A percentile compares a stretch with the other conserved stretches of the same genome.
Evolutionary conservation across 2,888 invertebrate species (phyloP).

Genomic region (Osmoderma eremita): DNA sequence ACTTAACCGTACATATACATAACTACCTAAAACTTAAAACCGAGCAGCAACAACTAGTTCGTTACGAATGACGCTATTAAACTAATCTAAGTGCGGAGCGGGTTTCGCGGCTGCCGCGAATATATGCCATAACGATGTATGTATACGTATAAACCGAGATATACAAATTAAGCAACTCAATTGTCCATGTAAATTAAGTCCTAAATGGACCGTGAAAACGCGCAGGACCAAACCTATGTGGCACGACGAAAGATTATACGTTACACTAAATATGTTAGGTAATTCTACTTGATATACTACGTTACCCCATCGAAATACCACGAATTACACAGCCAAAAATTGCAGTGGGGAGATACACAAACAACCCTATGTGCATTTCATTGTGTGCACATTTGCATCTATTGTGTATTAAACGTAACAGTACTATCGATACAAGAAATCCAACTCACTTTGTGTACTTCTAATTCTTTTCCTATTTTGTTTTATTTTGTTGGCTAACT

Average conservation of each 20-base stretch:
- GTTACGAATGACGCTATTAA: constrained; percentile 54
- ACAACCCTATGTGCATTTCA: no score
- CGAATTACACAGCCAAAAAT: no score
- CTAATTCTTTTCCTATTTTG: no score
- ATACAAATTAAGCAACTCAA: constrained; percentile 58
- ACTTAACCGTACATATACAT: constrained; percentile 47
- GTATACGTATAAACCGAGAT: constrained; percentile 55
- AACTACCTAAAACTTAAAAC: constrained; percentile 50
- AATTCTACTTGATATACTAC: constrained; percentile 9
- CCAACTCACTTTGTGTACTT: no score
- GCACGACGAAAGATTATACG: constrained; percentile 26
- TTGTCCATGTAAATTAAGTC: constrained; percentile 58
- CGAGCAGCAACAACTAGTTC: constrained; percentile 51
- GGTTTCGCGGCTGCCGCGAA: constrained; percentile 51
- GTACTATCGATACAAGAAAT: no score
- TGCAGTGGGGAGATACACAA: no score
- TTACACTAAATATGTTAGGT: constrained; percentile 27
- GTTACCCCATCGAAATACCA: no score
- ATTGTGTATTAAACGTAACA: no score
- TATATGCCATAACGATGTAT: constrained; percentile 57
- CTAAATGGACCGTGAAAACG: constrained; percentile 41
- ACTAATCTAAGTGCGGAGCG: constrained; percentile 56
- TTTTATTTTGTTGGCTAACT: no score
- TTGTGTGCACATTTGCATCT: no score
- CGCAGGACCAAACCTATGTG: constrained; percentile 29